A percentile compares a stretch with the other conserved stretches of the same genome.
Evolutionary conservation across 2,888 invertebrate genomes (phyloP).

Genomic region (Caradrina clavipalpis): DNA sequence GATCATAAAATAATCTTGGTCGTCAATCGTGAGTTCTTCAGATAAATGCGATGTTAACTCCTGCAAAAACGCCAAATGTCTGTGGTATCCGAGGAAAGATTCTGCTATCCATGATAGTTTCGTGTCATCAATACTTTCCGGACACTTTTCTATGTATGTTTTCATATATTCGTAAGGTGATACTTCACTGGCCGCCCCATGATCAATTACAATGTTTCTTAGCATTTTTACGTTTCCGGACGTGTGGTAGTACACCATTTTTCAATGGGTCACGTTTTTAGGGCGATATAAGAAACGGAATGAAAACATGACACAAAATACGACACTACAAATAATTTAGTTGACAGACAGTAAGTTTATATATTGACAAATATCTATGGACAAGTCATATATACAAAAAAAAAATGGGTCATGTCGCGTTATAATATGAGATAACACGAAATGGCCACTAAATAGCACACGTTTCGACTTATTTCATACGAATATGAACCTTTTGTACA

Average conservation of each 20-base stretch:
- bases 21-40: constrained; percentile 76
- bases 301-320: constrained; percentile 72
- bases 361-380: neutral
- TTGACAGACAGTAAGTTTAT: constrained; percentile 58
- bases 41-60: constrained; percentile 74
- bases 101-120: constrained; percentile 85
- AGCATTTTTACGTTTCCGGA: constrained; percentile 83
- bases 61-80: constrained; percentile 77
- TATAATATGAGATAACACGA: neutral
- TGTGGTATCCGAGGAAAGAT: constrained; percentile 81
- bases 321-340: constrained; percentile 72
- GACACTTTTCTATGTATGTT: constrained; percentile 81
- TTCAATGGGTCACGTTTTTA: constrained; percentile 61
- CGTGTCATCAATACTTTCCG: constrained; percentile 76
- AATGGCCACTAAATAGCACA: neutral
- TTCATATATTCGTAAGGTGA: constrained; percentile 85
- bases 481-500: too few species aligned
- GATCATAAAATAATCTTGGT: constrained; percentile 82
- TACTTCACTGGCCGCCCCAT: constrained; percentile 71
- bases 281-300: constrained; percentile 66
- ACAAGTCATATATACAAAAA: neutral
- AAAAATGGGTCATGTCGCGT: too few species aligned
- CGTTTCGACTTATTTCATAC: too few species aligned
- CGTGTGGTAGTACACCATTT: constrained; percentile 86
- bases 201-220: constrained; percentile 80